These are phyloP conservation scores for Bursaphelenchus okinawaensis DNA, from an alignment of 2,888 invertebrate genomes.

Conservation along the genomic window DNA sequence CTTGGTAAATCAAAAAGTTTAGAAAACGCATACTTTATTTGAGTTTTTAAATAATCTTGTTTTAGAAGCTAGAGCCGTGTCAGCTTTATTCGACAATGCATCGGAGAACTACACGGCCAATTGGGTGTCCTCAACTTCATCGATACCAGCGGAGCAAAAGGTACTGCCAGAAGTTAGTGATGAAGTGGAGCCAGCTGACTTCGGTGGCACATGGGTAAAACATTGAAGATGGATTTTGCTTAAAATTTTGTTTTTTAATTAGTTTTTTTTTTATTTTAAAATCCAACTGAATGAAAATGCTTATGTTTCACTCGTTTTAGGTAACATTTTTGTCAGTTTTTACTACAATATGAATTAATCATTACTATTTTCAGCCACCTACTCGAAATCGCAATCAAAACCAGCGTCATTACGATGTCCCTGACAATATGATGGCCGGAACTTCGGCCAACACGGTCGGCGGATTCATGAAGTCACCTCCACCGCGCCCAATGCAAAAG, in stretches of 20 bases:
- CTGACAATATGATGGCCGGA: background rate
- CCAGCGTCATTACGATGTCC: background rate
- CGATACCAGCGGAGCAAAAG: slow-evolving; percentile 45
- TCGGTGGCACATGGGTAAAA: background rate
- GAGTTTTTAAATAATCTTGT: background rate
- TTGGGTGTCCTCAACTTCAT: slow-evolving; percentile 48
- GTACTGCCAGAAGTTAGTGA: slow-evolving; percentile 34
- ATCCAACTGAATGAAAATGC: too few relatives aligned
- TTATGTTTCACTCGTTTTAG: too few relatives aligned
- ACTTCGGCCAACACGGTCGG: background rate
- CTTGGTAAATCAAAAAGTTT: too few relatives aligned
- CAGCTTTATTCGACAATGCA: slow-evolving; percentile 17
- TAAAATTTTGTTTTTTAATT: background rate
- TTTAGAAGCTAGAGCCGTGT: background rate
- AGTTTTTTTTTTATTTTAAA: background rate
- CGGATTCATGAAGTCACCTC: background rate
- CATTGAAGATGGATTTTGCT: background rate
- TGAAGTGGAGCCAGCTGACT: background rate
- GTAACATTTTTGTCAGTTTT: too few relatives aligned
- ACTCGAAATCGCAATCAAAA: background rate
- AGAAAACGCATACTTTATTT: too few relatives aligned
- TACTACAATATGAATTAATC: too few relatives aligned
- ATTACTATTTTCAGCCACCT: background rate
- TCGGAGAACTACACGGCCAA: slow-evolving; percentile 40
- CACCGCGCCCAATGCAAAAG: background rate